phyloP scores from a whole-genome alignment of 2,797 vertebrate species.

The Austrolebias charrua region DNA sequence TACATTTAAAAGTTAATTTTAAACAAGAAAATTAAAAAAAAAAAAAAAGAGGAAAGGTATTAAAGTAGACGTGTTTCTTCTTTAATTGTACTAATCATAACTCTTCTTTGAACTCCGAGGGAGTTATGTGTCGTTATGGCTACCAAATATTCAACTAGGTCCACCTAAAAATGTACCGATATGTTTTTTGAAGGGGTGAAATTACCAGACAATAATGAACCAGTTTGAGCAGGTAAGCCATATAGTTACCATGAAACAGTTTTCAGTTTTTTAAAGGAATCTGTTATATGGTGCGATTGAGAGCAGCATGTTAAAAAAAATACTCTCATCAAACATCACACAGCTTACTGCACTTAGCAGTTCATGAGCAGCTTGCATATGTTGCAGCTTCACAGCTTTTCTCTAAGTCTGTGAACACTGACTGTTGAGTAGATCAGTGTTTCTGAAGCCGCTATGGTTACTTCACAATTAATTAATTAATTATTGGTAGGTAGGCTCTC shows the following conservation, averaged over 20 bases:
- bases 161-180: too few relatives aligned
- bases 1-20: too few relatives aligned
- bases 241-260: not conserved
- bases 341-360: not conserved
- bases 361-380: not conserved
- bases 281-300: not conserved
- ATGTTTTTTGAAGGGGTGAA: too few relatives aligned
- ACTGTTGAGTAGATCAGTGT: not conserved
- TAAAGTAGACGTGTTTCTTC: too few relatives aligned
- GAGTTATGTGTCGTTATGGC: too few relatives aligned
- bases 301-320: not conserved
- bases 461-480: not conserved
- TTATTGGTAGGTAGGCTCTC: not conserved
- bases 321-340: not conserved
- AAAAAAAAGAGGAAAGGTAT: too few relatives aligned
- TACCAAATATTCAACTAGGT: too few relatives aligned
- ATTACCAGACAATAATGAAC: not conserved
- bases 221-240: not conserved
- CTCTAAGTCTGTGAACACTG: not conserved
- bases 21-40: too few relatives aligned
- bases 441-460: conserved; percentile 1
- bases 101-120: too few relatives aligned
- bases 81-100: too few relatives aligned
- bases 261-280: not conserved
- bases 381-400: conserved; percentile 9